A percentile compares a stretch with the other conserved stretches of the same genome.
Conservation (phyloP, 2,113 vertebrate genomes). For the Melanocharis versteri region DNA sequence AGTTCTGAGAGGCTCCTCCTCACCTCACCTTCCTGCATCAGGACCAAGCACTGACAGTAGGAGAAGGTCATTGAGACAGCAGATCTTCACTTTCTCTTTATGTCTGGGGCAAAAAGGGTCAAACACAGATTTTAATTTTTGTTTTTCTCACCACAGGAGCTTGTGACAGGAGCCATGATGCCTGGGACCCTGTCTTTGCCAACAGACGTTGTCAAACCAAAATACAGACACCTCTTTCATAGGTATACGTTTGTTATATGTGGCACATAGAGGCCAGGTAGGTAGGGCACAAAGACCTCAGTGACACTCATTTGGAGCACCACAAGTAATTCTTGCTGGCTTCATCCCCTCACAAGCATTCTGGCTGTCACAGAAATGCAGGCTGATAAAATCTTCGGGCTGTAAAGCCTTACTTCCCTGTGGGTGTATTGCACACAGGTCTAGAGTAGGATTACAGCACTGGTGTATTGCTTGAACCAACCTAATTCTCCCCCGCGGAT, state of each 20-base stretch:
- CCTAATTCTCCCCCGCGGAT: background rate
- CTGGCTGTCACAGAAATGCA: background rate
- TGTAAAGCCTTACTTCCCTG: background rate
- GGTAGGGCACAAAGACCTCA: background rate
- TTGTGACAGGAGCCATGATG: background rate
- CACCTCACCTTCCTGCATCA: background rate
- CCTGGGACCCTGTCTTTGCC: background rate
- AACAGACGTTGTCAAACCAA: background rate
- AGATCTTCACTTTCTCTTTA: background rate
- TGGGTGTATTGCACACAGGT: background rate
- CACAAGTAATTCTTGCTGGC: background rate
- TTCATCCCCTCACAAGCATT: background rate
- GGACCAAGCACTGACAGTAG: background rate
- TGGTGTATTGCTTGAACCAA: background rate
- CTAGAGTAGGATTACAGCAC: background rate
- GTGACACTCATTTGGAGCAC: background rate
- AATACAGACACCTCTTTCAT: background rate
- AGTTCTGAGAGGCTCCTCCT: background rate
- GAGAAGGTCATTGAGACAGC: background rate
- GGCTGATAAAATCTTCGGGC: constrained; percentile 15
- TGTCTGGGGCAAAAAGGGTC: background rate
- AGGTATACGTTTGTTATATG: background rate
- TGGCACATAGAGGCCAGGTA: background rate
- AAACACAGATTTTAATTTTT: background rate
- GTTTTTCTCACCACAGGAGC: background rate